phyloP scores from a whole-genome alignment of 2,797 vertebrate species.

The Ceyx erithaca region DNA sequence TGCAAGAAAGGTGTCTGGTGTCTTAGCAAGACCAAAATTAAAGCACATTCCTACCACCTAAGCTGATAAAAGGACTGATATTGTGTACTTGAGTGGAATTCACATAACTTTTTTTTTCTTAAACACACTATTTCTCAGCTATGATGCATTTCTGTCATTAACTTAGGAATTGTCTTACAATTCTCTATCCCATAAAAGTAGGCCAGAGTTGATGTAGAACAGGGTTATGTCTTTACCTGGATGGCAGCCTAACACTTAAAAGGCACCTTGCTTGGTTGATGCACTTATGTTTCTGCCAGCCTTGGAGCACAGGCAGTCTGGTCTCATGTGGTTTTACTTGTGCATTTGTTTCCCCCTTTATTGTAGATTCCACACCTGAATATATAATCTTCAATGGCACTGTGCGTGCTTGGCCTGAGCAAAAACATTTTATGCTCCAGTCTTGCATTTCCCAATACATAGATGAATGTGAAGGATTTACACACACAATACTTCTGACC shows the following conservation, averaged over 20 bases:
- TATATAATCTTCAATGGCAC: slow-evolving; percentile 24
- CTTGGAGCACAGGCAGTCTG: neutral
- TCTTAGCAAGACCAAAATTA: neutral
- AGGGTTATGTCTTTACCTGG: neutral
- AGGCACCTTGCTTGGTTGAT: neutral
- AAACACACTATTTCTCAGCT: neutral
- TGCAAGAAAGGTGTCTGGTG: neutral
- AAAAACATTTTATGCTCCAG: neutral
- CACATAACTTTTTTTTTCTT: neutral
- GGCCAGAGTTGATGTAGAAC: neutral
- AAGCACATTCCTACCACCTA: neutral
- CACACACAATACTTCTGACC: neutral
- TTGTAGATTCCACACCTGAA: slow-evolving; percentile 60
- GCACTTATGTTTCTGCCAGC: neutral
- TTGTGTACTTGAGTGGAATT: neutral
- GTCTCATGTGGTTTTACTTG: slow-evolving; percentile 55
- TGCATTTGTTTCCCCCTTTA: slow-evolving; percentile 20
- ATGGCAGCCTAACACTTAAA: slow-evolving; percentile 5
- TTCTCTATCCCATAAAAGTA: neutral
- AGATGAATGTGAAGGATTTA: slow-evolving; percentile 9
- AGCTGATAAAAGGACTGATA: neutral
- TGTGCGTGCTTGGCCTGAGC: neutral
- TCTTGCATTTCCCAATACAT: neutral
- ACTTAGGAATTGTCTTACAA: neutral
- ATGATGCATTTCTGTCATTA: neutral